Percentiles rank a stretch among this genome's conserved stretches.
These are phyloP conservation scores for Sceloporus tristichus DNA, from an alignment of 2,113 vertebrate species.

Conservation along the genomic window DNA sequence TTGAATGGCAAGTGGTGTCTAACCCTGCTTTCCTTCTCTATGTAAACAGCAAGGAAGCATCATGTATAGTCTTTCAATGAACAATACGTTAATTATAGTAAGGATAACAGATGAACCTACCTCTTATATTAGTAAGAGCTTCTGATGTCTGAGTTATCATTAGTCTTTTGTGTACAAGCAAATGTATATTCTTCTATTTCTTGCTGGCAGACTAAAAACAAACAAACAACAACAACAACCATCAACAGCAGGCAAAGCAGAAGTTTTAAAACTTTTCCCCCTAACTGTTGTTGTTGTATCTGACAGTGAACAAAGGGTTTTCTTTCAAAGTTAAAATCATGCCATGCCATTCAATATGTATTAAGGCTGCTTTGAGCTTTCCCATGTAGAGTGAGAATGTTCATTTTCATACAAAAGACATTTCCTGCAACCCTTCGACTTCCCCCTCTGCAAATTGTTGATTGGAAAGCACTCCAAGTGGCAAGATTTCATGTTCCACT, in stretches of 20 bases:
- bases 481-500: neutral
- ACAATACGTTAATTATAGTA: constrained; percentile 59
- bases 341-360: constrained; percentile 28
- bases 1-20: no score
- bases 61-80: constrained; percentile 56
- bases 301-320: constrained; percentile 41
- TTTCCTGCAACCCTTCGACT: neutral
- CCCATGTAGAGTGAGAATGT: neutral
- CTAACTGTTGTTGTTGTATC: constrained; percentile 31
- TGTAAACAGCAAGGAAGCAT: neutral
- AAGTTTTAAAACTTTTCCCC: constrained; percentile 62
- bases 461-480: neutral
- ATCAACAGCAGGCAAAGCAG: constrained; percentile 68
- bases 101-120: constrained; percentile 65
- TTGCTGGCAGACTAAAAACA: constrained; percentile 55
- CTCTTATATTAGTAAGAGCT: constrained; percentile 56
- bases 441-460: neutral
- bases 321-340: constrained; percentile 46
- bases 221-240: constrained; percentile 56
- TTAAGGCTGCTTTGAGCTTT: constrained; percentile 9
- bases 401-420: neutral
- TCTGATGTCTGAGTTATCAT: constrained; percentile 20
- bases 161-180: constrained; percentile 59
- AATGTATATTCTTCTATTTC: constrained; percentile 59
- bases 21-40: no score